Evolutionary conservation across 2,113 vertebrate genomes (phyloP), one percentile per base, ranked within the genome.

Genomic region (Sinocyclocheilus maitianheensis): DNA sequence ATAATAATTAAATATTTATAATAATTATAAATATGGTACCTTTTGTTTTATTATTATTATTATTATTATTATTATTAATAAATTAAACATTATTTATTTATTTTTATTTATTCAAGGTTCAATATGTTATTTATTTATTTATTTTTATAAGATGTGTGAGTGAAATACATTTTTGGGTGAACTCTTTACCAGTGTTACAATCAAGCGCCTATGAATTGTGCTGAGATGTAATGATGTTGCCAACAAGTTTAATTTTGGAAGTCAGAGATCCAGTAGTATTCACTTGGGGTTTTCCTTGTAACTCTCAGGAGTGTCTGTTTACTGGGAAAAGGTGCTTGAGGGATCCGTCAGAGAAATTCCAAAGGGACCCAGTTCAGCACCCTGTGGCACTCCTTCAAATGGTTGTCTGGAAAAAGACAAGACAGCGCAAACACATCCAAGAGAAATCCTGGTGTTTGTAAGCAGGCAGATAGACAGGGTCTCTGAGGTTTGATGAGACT

Each of bases 371-470:
- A 67, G 79, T 26, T 48, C 60, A 81, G n/a, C 9, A 18, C 79
- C 62, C 40, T 48, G 40, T 30, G 37, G 79, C 60, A 65, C 40
- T 6, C 63, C 9, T 67, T 81, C n/a, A 81, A 67, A 67, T 81
- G 62, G n/a, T 14, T 26, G 5, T 77, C 46, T 51, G 22, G 43
- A 77, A 77, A 69, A 69, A 26, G 40, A n/a, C 11, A 11, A 40
- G 18, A 22, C 37, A 37, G 18, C 2, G 13, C 26, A 69, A 69
- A 69, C 43, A 51, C n/a, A 51, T 76, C 74, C 46, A 48, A 24
- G 22, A 26, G 13, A 77, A n/a, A 77, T 26, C 74, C 6, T 77
- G 46, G n/a, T 77, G 43, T 77, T 77, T 77, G 74, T 76, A 24
- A 60, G 53, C 18, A 78, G 53, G 10, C 43, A 53, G 46, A 34